phyloP scores from a whole-genome alignment of 2,888 invertebrate species.

The Colletes collaris region DNA sequence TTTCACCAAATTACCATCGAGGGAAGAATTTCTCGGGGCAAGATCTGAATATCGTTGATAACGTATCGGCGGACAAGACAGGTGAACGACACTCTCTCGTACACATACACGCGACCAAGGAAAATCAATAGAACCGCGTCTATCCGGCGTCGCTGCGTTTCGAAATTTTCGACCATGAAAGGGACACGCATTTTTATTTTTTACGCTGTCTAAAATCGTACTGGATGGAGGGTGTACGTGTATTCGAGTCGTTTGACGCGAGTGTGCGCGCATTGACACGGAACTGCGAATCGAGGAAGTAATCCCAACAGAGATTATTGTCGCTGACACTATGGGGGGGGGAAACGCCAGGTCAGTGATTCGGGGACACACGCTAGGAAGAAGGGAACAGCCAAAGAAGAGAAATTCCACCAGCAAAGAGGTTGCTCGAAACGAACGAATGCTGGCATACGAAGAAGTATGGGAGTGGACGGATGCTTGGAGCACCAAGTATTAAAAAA shows the following conservation, averaged over 20 bases:
- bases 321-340: not conserved
- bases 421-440: no score
- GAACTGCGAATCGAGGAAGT: not conserved
- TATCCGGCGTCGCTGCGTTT: slow-evolving; percentile 24
- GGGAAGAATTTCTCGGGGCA: slow-evolving; percentile 22
- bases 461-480: no score
- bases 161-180: not conserved
- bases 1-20: not conserved
- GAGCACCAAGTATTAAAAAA: no score
- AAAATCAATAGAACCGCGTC: slow-evolving; percentile 47
- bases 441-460: no score
- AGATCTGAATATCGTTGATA: slow-evolving; percentile 39
- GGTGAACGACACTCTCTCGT: slow-evolving; percentile 32
- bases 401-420: no score
- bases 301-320: not conserved
- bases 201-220: no score
- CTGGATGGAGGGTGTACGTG: no score
- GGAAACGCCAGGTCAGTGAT: not conserved
- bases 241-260: no score
- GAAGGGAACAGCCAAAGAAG: no score
- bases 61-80: slow-evolving; percentile 13
- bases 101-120: slow-evolving; percentile 10
- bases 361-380: no score
- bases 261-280: no score
- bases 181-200: no score